A percentile compares a stretch with the other conserved stretches of the same genome.
These are phyloP conservation scores for Microtus oregoni DNA, from an alignment of 2,113 vertebrate genomes.

Conservation along the genomic window DNA sequence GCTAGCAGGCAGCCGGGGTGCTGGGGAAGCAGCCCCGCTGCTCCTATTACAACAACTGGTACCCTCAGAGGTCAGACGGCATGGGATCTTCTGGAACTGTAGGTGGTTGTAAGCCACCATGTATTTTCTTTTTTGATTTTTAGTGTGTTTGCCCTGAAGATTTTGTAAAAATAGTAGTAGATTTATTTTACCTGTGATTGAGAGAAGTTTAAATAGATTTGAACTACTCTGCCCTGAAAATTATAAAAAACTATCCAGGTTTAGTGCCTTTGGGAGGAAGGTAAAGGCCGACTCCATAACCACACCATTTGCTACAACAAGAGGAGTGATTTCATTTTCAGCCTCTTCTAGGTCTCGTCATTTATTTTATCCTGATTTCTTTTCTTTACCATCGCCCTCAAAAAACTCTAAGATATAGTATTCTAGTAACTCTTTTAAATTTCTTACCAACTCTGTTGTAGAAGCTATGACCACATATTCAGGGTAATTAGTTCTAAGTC, in stretches of 20 bases:
- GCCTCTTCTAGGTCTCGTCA: neutral
- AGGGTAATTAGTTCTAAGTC: constrained; percentile 3
- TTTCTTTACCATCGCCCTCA: neutral
- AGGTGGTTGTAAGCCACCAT: neutral
- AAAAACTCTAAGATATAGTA: neutral
- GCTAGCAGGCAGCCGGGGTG: too few species aligned
- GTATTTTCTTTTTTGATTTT: constrained; percentile 3
- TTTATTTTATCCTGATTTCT: constrained; percentile 43
- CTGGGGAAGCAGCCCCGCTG: too few species aligned
- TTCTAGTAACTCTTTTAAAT: constrained; percentile 34
- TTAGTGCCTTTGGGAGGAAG: neutral
- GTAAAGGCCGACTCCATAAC: neutral
- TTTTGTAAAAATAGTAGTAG: constrained; percentile 1
- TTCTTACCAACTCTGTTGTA: neutral
- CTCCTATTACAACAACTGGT: neutral
- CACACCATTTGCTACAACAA: neutral
- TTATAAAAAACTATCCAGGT: neutral
- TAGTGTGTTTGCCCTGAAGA: neutral
- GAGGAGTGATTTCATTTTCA: neutral
- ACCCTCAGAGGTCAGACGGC: neutral
- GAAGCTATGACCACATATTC: constrained; percentile 14
- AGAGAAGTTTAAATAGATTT: constrained; percentile 11
- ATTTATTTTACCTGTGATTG: neutral
- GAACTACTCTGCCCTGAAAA: neutral
- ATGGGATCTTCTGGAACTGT: neutral